Evolutionary conservation across 2,888 invertebrate genomes (phyloP).

Genomic region (Lasioglossum vierecki): DNA sequence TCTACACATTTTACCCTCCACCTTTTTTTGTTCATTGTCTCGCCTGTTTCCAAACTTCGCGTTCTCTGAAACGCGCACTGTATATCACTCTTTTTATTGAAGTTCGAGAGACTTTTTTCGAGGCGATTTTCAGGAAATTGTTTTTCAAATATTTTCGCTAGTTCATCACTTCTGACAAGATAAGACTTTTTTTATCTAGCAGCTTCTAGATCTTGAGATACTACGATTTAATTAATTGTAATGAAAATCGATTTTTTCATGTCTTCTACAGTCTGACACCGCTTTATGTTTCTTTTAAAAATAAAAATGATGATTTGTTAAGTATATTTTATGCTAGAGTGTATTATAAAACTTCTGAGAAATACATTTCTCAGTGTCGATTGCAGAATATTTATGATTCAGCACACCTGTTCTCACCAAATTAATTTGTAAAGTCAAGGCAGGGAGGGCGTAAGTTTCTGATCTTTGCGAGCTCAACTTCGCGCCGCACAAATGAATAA

Average conservation of each 20-base stretch:
- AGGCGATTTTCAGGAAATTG: background rate
- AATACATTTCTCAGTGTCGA: background rate
- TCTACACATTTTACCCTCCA: background rate
- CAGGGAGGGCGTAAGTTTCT: background rate
- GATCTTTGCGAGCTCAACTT: background rate
- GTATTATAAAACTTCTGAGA: background rate
- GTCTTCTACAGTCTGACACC: background rate
- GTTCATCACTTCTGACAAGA: background rate
- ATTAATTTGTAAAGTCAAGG: background rate
- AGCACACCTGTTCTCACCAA: background rate
- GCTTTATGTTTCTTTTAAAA: no score
- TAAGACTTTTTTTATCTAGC: background rate
- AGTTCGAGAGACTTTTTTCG: background rate
- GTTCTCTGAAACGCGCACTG: background rate
- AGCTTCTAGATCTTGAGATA: background rate
- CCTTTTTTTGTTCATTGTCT: background rate
- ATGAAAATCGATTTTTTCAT: background rate
- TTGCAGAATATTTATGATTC: background rate
- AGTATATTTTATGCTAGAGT: background rate
- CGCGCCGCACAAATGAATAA: slow-evolving; percentile 4
- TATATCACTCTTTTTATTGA: background rate
- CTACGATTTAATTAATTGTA: background rate
- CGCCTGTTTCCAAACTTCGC: background rate
- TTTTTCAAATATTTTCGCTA: no score
- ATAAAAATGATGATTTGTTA: background rate